These are phyloP conservation scores for Cynopterus brachyotis DNA, from an alignment of 2,113 vertebrate genomes.

Conservation along the genomic window DNA sequence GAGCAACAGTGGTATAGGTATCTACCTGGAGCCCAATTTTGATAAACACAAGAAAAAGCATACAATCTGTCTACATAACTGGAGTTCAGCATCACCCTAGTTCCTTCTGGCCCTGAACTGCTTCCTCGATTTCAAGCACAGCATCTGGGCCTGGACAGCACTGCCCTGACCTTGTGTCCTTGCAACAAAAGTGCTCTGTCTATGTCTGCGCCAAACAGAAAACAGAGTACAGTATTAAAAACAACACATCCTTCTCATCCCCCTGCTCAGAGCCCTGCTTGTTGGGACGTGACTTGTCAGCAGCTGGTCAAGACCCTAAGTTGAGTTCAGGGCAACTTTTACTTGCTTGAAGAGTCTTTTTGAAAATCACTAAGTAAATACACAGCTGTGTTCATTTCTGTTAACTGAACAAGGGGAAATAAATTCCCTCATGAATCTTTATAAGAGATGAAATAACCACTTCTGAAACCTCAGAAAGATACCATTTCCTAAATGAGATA, in stretches of 20 bases:
- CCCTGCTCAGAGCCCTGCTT: not conserved
- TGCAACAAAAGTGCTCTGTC: not conserved
- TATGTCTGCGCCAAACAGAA: not conserved
- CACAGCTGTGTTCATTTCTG: slow-evolving; percentile 15
- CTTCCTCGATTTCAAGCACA: not conserved
- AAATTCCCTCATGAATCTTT: not conserved
- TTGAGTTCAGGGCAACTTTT: not conserved
- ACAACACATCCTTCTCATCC: not conserved
- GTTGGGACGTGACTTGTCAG: not conserved
- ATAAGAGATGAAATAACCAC: slow-evolving; percentile 20
- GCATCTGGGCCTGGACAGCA: not conserved
- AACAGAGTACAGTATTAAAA: not conserved
- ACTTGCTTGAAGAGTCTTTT: not conserved
- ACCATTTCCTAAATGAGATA: slow-evolving; percentile 24
- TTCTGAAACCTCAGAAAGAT: not conserved
- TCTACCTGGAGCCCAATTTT: not conserved
- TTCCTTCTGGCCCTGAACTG: not conserved
- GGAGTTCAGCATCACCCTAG: not conserved
- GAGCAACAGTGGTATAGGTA: not conserved
- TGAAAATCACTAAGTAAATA: slow-evolving; percentile 1
- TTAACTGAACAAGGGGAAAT: not conserved
- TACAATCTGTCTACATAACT: not conserved
- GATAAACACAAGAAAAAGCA: not conserved
- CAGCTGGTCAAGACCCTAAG: not conserved
- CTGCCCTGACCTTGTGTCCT: not conserved